Evolutionary conservation across 2,797 vertebrate genomes (phyloP).

Genomic region (Psittacula echo): DNA sequence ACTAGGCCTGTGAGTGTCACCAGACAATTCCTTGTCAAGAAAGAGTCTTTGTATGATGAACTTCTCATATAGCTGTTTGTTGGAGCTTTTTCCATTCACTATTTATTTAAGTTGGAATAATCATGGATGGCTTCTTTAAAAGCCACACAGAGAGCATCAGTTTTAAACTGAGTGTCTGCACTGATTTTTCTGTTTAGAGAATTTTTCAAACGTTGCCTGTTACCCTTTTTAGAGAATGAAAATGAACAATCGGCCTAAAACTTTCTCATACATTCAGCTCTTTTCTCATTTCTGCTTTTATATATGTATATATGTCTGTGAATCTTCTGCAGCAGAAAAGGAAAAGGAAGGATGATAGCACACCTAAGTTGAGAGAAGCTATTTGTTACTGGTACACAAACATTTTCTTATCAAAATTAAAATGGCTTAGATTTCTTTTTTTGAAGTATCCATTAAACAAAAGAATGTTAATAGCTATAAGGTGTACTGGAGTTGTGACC

Average conservation of each 20-base stretch:
- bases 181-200: background rate
- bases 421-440: background rate
- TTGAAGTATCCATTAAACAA: background rate
- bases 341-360: background rate
- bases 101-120: background rate
- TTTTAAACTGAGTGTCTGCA: background rate
- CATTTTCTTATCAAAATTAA: constrained; percentile 31
- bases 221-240: background rate
- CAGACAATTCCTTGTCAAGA: background rate
- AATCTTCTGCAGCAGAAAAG: background rate
- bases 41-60: background rate
- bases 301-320: background rate
- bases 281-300: background rate
- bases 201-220: background rate
- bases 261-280: background rate
- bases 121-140: background rate
- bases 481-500: background rate
- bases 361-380: background rate
- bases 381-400: background rate
- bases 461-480: background rate
- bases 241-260: background rate
- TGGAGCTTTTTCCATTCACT: background rate
- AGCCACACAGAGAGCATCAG: background rate
- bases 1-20: background rate
- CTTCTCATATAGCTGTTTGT: background rate